A percentile compares a stretch with the other conserved stretches of the same genome.
These are phyloP conservation scores for Caenorhabditis drosophilae DNA, from an alignment of 2,888 invertebrate species.

Conservation along the genomic window DNA sequence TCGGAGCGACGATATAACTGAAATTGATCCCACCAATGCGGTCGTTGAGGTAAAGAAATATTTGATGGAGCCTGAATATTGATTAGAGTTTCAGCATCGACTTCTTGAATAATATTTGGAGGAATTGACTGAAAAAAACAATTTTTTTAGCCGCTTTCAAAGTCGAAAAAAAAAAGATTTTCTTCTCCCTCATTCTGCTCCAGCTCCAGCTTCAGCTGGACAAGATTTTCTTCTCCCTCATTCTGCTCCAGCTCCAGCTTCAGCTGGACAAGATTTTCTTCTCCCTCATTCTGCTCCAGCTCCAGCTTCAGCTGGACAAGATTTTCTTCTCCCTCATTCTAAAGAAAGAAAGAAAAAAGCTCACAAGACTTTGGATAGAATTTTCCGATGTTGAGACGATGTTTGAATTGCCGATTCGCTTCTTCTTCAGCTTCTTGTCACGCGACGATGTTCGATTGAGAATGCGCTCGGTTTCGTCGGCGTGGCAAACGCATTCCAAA, in stretches of 20 bases:
- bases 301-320: no score
- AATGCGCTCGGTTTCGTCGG: conserved; percentile 59
- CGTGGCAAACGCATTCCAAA: conserved; percentile 54
- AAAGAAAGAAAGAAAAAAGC: background rate
- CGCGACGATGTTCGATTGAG: conserved; percentile 25
- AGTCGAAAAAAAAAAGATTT: background rate
- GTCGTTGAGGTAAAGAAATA: conserved; percentile 25
- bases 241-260: no score
- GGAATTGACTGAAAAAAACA: conserved; percentile 10
- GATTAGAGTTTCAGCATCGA: conserved; percentile 15
- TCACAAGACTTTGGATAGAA: background rate
- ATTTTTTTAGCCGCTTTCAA: background rate
- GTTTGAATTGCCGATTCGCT: no score
- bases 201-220: no score
- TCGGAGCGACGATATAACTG: conserved; percentile 38
- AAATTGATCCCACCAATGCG: conserved; percentile 42
- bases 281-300: no score
- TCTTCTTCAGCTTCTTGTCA: background rate
- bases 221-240: no score
- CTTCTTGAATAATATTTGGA: conserved; percentile 24
- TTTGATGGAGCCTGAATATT: no score
- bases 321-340: no score
- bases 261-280: no score
- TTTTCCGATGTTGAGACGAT: no score
- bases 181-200: background rate